Base-by-base conservation (phyloP, 2,888 invertebrate species). In the Marasmarcha lunaedactyla region DNA sequence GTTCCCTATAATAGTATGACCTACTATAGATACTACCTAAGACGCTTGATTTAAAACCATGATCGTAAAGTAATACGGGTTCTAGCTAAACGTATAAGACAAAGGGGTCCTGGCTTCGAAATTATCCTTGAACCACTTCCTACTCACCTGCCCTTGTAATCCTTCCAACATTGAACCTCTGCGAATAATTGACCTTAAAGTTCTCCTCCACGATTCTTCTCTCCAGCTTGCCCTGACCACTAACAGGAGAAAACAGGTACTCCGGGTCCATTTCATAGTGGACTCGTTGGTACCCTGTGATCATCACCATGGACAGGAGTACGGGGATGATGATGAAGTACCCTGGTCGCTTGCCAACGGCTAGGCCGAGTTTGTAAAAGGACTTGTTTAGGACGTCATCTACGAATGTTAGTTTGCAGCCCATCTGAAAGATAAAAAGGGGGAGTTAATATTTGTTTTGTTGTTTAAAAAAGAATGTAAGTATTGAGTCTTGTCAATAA, bases 181-280 rank as follows among this genome's bases (percentile, higher is more conserved):
- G 89, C 27, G 92, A 90, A 65, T 95, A 95, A 69, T 95, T 95
- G 43, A 94, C 92, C 83, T 93, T 94, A 72, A 96, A 96, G 58
- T 88, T 86, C 49, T 88, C 86, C 61, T 95, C 95, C 10, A 94
- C 93, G 38, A 93, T 87, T 15, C 89, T 87, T 50, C 95, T 85
- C 63, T 95, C 95, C 35, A 85, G 67, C 71, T 94, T 94, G 10
- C 93, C 94, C 51, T 91, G 91, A 0, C 95, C 95, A 55, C 92
- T 90, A 48, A 93, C 86, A 0, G 96, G 96, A 27, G 94, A 94
- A 81, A 95, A 96, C 12, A 96, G 85, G 73, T 95, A 96, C 68
- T 95, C 95, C 1, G 95, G 95, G 71, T 95, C 95, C 78, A 95
- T 95, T 79, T 95, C 93, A 76, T 94, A 95, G 64, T 90, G 84